Conservation (phyloP, 2,888 invertebrate species). For the Stomorhina lunata region DNA sequence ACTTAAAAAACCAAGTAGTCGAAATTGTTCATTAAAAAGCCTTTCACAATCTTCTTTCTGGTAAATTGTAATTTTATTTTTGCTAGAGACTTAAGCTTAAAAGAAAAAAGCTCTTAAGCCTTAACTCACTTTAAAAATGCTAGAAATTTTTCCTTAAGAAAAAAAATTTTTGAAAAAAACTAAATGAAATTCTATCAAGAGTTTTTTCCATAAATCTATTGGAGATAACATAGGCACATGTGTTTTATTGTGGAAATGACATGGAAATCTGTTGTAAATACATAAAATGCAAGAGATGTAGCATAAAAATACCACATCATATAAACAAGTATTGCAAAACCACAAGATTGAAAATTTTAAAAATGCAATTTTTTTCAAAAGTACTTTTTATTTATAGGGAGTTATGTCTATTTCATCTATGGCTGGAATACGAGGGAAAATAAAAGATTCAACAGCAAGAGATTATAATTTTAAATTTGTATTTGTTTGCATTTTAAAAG, state of each 20-base stretch:
- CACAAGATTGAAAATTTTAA: slow-evolving; percentile 44
- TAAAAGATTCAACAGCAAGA: slow-evolving; percentile 40
- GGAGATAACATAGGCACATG: slow-evolving; percentile 43
- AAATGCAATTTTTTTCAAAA: not conserved
- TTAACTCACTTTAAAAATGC: too few relatives aligned
- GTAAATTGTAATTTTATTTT: too few relatives aligned
- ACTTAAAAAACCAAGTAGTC: too few relatives aligned
- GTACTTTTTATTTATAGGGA: not conserved
- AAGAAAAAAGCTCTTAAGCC: too few relatives aligned
- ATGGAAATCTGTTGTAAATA: slow-evolving; percentile 55
- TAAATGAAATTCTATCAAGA: too few relatives aligned
- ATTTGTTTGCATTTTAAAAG: slow-evolving; percentile 13
- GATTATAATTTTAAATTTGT: slow-evolving; percentile 1
- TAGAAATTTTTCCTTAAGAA: not conserved
- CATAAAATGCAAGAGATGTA: slow-evolving; percentile 47
- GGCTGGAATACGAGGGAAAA: slow-evolving; percentile 12
- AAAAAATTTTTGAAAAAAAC: not conserved
- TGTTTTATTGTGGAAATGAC: slow-evolving; percentile 56
- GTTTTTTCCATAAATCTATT: slow-evolving; percentile 33
- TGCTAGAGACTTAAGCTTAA: too few relatives aligned
- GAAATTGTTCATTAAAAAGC: too few relatives aligned
- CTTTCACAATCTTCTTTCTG: too few relatives aligned
- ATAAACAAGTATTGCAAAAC: slow-evolving; percentile 42
- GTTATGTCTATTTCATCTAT: slow-evolving; percentile 53
- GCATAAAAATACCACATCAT: slow-evolving; percentile 26